A percentile compares a stretch with the other conserved stretches of the same genome.
These are phyloP conservation scores for Maconellicoccus hirsutus DNA, from an alignment of 1,140 invertebrate genomes.

Conservation along the genomic window DNA sequence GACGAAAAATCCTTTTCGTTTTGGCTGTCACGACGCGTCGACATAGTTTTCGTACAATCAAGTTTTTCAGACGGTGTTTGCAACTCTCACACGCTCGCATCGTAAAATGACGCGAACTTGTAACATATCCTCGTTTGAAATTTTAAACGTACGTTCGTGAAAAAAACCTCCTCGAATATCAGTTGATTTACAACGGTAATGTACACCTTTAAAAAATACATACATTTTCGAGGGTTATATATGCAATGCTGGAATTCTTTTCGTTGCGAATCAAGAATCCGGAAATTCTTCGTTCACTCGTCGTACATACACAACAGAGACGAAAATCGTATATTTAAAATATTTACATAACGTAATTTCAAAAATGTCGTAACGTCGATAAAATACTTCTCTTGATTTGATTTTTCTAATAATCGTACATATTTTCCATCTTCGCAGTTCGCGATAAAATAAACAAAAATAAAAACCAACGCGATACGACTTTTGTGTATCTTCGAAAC, in stretches of 20 bases:
- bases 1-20: neutral
- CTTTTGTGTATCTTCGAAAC: neutral
- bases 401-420: neutral
- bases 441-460: neutral
- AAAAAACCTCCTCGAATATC: no score
- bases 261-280: no score
- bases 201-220: no score
- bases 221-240: no score
- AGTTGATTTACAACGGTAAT: no score
- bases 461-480: neutral
- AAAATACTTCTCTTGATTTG: neutral
- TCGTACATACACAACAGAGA: neutral
- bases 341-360: slow-evolving; percentile 10
- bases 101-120: no score
- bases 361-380: neutral
- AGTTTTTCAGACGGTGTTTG: neutral
- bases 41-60: neutral
- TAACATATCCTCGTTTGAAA: no score
- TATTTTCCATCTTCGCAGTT: neutral
- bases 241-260: no score
- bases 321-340: neutral
- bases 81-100: neutral
- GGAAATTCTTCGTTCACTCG: neutral
- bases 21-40: neutral
- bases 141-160: no score